Percentiles rank a stretch among this genome's conserved stretches.
phyloP scores from a whole-genome alignment of 2,888 invertebrate genomes.

The Phania funesta region DNA sequence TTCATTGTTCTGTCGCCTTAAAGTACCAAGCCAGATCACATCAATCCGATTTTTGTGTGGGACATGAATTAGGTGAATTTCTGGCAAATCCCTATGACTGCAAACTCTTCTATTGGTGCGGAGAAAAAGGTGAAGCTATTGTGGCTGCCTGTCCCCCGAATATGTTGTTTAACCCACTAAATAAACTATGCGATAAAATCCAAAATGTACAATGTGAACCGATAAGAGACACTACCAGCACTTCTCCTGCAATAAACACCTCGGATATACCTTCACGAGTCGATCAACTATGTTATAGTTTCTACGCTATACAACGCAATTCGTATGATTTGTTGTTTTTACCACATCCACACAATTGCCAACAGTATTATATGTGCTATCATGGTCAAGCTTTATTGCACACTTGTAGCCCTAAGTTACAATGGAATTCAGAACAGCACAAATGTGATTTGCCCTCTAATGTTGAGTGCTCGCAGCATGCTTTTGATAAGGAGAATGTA shows the following conservation, averaged over 20 bases:
- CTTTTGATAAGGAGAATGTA: slow-evolving; percentile 1
- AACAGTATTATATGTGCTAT: slow-evolving; percentile 77
- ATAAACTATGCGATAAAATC: slow-evolving; percentile 75
- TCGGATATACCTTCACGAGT: slow-evolving; percentile 31
- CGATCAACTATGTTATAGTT: slow-evolving; percentile 29
- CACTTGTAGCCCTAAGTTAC: slow-evolving; percentile 75
- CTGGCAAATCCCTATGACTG: slow-evolving; percentile 75
- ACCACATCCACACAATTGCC: slow-evolving; percentile 74
- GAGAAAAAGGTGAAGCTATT: slow-evolving; percentile 72
- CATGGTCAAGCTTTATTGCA: slow-evolving; percentile 76
- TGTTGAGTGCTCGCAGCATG: slow-evolving; percentile 70
- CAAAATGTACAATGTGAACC: slow-evolving; percentile 72
- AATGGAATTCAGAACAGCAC: slow-evolving; percentile 76
- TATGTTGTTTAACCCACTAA: slow-evolving; percentile 77
- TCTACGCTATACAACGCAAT: slow-evolving; percentile 7
- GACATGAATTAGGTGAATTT: slow-evolving; percentile 74
- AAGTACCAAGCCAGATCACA: background rate
- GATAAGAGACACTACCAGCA: background rate
- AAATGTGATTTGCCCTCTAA: slow-evolving; percentile 77
- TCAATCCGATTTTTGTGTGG: slow-evolving; percentile 68
- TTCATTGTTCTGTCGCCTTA: background rate
- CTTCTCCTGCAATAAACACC: background rate
- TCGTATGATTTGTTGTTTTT: slow-evolving; percentile 71
- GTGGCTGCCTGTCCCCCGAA: slow-evolving; percentile 76
- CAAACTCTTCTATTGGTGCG: slow-evolving; percentile 75